Conservation (phyloP, 35 echinoderm and acorn worm genomes). For the Stichopus chloronotus region DNA sequence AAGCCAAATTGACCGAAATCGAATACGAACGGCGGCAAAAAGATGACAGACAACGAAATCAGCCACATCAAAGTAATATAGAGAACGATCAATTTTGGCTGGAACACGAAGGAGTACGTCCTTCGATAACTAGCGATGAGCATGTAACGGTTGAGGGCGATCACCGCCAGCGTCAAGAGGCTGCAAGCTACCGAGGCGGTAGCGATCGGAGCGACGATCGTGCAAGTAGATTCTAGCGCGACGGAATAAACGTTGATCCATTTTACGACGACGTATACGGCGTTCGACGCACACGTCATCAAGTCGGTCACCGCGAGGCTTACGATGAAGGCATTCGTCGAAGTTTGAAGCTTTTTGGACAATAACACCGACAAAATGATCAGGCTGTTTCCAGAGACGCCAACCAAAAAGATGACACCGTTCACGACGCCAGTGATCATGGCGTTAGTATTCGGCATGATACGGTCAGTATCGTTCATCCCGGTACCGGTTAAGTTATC, state of each 20-base stretch:
- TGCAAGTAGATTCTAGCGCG: conserved; percentile 23
- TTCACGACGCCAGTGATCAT: neutral
- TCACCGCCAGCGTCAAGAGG: conserved; percentile 57
- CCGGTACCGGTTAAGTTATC: too few relatives aligned
- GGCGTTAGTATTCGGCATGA: too few relatives aligned
- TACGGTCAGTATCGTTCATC: too few relatives aligned
- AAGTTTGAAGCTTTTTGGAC: conserved; percentile 36
- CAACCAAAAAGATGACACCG: conserved; percentile 10
- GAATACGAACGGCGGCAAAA: conserved; percentile 56
- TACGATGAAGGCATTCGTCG: conserved; percentile 65
- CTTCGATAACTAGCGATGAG: conserved; percentile 52
- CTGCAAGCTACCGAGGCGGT: conserved; percentile 50
- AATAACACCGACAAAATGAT: conserved; percentile 56
- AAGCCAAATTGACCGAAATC: conserved; percentile 69
- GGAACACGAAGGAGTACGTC: neutral
- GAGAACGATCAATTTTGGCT: conserved; percentile 14
- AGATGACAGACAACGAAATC: conserved; percentile 24
- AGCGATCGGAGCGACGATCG: conserved; percentile 24
- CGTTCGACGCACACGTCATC: conserved; percentile 29
- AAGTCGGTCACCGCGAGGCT: conserved; percentile 65
- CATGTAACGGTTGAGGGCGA: conserved; percentile 63
- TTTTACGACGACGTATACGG: conserved; percentile 14
- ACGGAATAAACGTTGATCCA: neutral
- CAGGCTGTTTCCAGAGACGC: conserved; percentile 55
- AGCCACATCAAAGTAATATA: conserved; percentile 68